Conservation (phyloP, 1,140 invertebrate genomes). For the Geopemphigus sp. region DNA sequence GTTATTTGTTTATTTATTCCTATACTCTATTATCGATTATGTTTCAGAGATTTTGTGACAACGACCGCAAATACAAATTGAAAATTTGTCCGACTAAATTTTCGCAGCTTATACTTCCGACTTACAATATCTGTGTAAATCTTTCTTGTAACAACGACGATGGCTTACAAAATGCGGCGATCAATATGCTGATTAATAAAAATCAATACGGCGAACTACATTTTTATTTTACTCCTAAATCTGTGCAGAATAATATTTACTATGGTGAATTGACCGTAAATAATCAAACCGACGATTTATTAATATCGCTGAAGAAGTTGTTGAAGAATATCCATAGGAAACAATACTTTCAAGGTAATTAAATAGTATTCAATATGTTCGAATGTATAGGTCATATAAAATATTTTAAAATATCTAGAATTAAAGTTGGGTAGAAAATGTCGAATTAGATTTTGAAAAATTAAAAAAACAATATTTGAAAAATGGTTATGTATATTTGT, state of each 20-base stretch:
- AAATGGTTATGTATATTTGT: no score
- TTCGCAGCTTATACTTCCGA: neutral
- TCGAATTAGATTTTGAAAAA: no score
- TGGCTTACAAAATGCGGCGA: neutral
- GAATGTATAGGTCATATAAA: no score
- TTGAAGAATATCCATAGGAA: neutral
- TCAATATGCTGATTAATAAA: neutral
- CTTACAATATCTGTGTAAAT: constrained; percentile 8
- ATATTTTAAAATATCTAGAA: no score
- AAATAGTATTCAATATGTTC: neutral
- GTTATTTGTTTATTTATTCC: neutral
- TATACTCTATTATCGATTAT: neutral
- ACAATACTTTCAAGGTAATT: constrained; percentile 19
- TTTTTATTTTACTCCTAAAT: constrained; percentile 16
- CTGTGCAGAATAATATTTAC: constrained; percentile 5
- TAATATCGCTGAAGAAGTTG: constrained; percentile 1
- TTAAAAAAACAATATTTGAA: no score
- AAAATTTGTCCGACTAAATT: constrained; percentile 15
- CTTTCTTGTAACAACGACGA: neutral
- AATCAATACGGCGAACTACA: constrained; percentile 8
- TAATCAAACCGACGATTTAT: neutral
- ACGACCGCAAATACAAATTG: neutral
- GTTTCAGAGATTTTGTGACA: neutral
- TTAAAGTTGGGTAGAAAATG: no score
- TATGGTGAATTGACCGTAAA: neutral